phyloP scores from a whole-genome alignment of 2,113 vertebrate genomes.

The Sebastes schlegelii region DNA sequence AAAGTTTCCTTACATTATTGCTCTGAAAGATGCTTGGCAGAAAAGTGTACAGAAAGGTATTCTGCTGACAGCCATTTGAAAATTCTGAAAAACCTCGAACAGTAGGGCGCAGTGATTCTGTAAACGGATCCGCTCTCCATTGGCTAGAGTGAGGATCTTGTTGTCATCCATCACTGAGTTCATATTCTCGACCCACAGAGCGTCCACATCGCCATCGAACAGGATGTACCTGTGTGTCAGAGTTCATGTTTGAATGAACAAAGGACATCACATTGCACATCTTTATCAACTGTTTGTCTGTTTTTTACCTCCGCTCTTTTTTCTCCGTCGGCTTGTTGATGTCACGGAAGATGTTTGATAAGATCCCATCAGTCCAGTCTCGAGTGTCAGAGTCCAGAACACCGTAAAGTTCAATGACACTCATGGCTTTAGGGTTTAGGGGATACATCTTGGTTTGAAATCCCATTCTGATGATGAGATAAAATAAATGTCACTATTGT shows the following conservation, averaged over 20 bases:
- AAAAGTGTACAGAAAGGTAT: not conserved
- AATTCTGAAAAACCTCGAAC: conserved; percentile 88
- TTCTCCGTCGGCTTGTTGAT: conserved; percentile 95
- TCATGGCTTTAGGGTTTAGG: conserved; percentile 96
- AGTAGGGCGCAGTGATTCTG: conserved; percentile 93
- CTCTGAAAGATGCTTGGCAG: not conserved
- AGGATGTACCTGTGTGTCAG: conserved; percentile 90
- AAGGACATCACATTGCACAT: not conserved
- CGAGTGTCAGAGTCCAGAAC: conserved; percentile 92
- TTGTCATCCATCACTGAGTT: conserved; percentile 99
- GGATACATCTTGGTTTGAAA: conserved; percentile 90
- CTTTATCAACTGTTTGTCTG: not conserved
- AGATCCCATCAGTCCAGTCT: conserved; percentile 96
- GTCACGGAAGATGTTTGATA: conserved; percentile 97
- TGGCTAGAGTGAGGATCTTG: conserved; percentile 94
- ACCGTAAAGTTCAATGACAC: conserved; percentile 95
- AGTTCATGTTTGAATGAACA: not conserved
- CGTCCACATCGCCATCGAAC: conserved; percentile 98
- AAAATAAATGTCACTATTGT: conserved; percentile 13
- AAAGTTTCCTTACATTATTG: conserved; percentile 3
- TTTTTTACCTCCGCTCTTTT: conserved; percentile 89
- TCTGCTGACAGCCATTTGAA: not conserved
- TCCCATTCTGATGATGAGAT: conserved; percentile 84
- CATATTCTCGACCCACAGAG: conserved; percentile 99
- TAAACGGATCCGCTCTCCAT: conserved; percentile 95